Evolutionary conservation across 2,113 vertebrate species (phyloP).

Genomic region (Triplophysa siluroides): DNA sequence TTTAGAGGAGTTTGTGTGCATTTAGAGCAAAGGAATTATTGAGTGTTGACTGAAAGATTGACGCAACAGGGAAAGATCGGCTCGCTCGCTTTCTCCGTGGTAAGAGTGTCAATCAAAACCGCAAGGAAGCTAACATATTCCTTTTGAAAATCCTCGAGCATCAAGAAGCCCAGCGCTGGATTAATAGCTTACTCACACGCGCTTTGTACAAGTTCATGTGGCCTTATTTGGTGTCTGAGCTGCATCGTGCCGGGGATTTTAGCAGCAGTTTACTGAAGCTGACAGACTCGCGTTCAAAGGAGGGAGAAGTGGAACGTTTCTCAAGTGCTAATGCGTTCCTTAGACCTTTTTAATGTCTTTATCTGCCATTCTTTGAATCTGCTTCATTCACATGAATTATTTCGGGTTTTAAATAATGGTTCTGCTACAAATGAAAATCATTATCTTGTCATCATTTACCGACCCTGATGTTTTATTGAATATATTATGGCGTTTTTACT

Average conservation of each 20-base stretch:
- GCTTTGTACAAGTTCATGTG: neutral
- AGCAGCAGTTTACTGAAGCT: conserved; percentile 16
- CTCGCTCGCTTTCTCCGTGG: conserved; percentile 14
- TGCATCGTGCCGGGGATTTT: neutral
- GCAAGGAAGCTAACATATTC: conserved; percentile 3
- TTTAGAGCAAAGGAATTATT: conserved; percentile 17
- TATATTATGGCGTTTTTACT: no score
- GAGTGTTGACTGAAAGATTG: conserved; percentile 5
- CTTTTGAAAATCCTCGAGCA: conserved; percentile 41
- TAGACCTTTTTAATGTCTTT: conserved; percentile 15
- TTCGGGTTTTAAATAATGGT: neutral
- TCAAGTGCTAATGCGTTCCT: conserved; percentile 46
- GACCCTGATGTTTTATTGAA: no score
- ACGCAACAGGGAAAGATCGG: neutral
- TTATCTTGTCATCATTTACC: no score
- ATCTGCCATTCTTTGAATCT: neutral
- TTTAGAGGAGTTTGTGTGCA: neutral
- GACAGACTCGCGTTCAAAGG: conserved; percentile 16
- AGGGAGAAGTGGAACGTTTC: conserved; percentile 52
- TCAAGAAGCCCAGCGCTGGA: conserved; percentile 25
- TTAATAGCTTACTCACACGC: conserved; percentile 21
- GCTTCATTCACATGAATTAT: neutral
- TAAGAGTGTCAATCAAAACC: conserved; percentile 44
- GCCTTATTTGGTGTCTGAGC: conserved; percentile 25
- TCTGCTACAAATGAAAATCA: no score